phyloP scores from a whole-genome alignment of 1,140 invertebrate species.

The Hypsibius dujardini region DNA sequence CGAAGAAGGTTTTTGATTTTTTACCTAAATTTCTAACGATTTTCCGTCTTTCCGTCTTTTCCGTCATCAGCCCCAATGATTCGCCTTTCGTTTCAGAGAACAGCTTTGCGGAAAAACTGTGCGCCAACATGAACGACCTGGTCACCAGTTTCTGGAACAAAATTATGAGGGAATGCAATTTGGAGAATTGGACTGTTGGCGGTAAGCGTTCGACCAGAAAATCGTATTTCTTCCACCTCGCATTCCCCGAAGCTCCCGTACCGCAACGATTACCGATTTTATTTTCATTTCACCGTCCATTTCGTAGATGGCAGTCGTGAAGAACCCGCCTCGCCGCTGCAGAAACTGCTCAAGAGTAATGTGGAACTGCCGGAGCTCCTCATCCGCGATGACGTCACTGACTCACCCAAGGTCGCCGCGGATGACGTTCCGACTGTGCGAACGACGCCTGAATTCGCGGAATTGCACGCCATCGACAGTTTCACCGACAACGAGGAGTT shows the following conservation, averaged over 20 bases:
- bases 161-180: background rate
- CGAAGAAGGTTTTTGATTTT: too few relatives aligned
- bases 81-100: background rate
- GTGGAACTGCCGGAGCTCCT: background rate
- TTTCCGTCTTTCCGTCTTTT: too few relatives aligned
- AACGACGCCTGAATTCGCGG: too few relatives aligned
- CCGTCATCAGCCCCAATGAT: too few relatives aligned
- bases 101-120: background rate
- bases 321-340: background rate
- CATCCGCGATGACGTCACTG: background rate
- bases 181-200: background rate
- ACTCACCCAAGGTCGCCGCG: too few relatives aligned
- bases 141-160: background rate
- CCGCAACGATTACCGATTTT: background rate
- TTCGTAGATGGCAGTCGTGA: background rate
- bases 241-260: background rate
- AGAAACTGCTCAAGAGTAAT: background rate
- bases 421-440: too few relatives aligned
- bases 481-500: too few relatives aligned
- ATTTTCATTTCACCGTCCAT: background rate
- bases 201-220: background rate
- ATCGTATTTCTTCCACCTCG: too few relatives aligned
- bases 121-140: slow-evolving; percentile 3
- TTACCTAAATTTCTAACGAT: too few relatives aligned
- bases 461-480: too few relatives aligned